Base-by-base conservation (phyloP, 2,797 vertebrate genomes). In the Molothrus ater region DNA sequence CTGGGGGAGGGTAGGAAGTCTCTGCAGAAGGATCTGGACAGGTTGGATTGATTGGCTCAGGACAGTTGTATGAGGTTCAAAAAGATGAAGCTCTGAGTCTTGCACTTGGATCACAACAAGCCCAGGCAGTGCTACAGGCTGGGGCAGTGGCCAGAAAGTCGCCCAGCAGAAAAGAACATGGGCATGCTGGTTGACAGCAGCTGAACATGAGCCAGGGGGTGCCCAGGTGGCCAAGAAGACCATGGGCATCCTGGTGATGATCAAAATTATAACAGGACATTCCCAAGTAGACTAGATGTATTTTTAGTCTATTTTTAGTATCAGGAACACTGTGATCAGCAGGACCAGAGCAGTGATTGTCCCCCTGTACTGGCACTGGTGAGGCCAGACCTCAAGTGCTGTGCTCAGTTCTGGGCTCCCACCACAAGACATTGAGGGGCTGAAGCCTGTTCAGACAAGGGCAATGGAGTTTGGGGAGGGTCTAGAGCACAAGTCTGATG, bases 341-440 rank as follows among this genome's bases (percentile, higher is more conserved):
- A 42, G 43, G 43, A 28, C 6, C 43, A 71, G 31, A 10, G 4
- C 20, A 26, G 25, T 1, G 47, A 47, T 9, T 15, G 6, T 7
- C 3, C 5, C 11, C 1, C 9, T 34, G 40, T 9, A 28, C 10
- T 0, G 0, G 25, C 40, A 42, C 6, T 16, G 47, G 10, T 68
- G 61, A 61, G 47, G 5, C 3, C 3, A 6, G 6, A 16, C 3
- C 78, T 24, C 2, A 0, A 24, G 21, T 15, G 1, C n/a, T 66
- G 11, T 21, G 7, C 1, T 10, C 25, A 40, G 17, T 47, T 60
- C 1, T 31, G 25, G 4, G 31, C 5, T 3, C 3, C 21, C 86
- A 28, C 12, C 10, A 9, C 10, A 19, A 17, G 38, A 29, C 10
- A 17, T 0, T 54, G 63, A 48, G 15, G 8, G 1, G 15, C 61